Percentiles rank a stretch among this genome's conserved stretches.
Conservation (phyloP, 2,113 vertebrate species). For the Zapornia atra region DNA sequence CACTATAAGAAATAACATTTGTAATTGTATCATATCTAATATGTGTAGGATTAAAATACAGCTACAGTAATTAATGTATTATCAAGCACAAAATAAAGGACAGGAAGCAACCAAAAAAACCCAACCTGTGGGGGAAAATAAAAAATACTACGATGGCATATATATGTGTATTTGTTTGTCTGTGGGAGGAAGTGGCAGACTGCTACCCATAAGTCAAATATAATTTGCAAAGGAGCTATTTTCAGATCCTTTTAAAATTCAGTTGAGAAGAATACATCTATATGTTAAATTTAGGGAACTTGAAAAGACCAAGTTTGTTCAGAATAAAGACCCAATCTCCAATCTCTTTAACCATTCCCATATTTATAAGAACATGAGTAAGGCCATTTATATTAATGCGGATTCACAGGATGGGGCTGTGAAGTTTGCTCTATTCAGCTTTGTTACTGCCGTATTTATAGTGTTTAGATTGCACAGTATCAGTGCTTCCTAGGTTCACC, state of each 20-base stretch:
- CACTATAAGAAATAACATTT: not conserved
- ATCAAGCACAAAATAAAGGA: not conserved
- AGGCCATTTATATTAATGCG: not conserved
- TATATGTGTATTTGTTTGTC: not conserved
- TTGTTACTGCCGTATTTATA: not conserved
- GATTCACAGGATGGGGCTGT: not conserved
- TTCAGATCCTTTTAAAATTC: not conserved
- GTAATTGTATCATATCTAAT: not conserved
- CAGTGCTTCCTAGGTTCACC: conserved; percentile 33
- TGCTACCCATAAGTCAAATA: not conserved
- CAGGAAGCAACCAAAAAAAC: not conserved
- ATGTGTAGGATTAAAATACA: not conserved
- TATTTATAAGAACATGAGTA: not conserved
- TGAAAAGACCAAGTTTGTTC: not conserved
- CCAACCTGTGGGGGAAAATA: not conserved
- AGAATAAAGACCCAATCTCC: not conserved
- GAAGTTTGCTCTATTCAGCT: conserved; percentile 24
- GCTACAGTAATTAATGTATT: not conserved
- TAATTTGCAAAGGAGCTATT: not conserved
- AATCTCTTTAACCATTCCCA: not conserved
- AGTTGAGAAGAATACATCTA: not conserved
- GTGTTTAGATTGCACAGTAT: conserved; percentile 44
- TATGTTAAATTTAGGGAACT: not conserved
- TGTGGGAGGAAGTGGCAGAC: not conserved
- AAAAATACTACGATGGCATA: not conserved